phyloP scores from a whole-genome alignment of 1,140 invertebrate genomes.

The Cyphomyrmex costatus region DNA sequence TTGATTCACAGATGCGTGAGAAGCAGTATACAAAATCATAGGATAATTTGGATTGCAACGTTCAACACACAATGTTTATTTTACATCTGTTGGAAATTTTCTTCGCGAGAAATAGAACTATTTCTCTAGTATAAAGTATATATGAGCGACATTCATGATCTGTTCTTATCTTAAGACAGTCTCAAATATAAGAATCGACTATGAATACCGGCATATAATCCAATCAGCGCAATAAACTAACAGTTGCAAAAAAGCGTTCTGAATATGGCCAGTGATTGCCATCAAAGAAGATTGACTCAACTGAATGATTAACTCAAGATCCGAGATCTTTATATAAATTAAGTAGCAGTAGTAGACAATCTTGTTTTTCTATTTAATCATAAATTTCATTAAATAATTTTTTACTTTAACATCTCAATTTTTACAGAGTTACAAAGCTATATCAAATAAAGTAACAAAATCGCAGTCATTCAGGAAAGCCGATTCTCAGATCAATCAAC shows the following conservation, averaged over 20 bases:
- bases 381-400: constrained; percentile 10
- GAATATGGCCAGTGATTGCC: too few species aligned
- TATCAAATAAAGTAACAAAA: neutral
- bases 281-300: neutral
- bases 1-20: constrained; percentile 5
- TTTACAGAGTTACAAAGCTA: neutral
- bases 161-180: too few species aligned
- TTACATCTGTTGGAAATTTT: too few species aligned
- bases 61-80: too few species aligned
- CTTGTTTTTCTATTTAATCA: neutral
- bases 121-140: too few species aligned
- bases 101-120: too few species aligned
- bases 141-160: too few species aligned
- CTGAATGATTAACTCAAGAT: neutral
- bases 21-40: neutral
- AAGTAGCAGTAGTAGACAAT: neutral
- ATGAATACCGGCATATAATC: too few species aligned
- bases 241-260: too few species aligned
- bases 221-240: too few species aligned
- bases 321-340: neutral
- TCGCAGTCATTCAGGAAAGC: neutral
- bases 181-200: too few species aligned
- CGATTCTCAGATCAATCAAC: neutral
- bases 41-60: neutral
- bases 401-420: neutral